phyloP scores from a whole-genome alignment of 2,797 vertebrate genomes.

The Triplophysa bombifrons region DNA sequence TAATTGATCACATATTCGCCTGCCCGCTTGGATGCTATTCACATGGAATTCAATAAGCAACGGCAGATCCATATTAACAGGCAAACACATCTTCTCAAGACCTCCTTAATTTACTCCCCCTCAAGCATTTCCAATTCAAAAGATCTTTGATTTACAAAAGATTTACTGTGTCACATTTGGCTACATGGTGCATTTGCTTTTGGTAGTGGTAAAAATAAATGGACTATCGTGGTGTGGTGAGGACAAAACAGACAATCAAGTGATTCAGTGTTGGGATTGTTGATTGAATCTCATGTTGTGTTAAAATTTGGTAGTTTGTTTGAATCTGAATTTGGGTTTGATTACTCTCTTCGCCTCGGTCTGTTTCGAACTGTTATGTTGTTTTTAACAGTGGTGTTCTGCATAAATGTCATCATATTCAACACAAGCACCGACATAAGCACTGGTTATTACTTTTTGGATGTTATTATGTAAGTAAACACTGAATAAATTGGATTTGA shows the following conservation, averaged over 20 bases:
- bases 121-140: conserved; percentile 43
- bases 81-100: conserved; percentile 51
- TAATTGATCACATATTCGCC: conserved; percentile 56
- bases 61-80: conserved; percentile 52
- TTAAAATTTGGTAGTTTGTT: conserved; percentile 13
- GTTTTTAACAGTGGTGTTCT: not conserved
- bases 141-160: conserved; percentile 35
- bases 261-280: conserved; percentile 13
- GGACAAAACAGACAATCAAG: conserved; percentile 27
- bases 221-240: not conserved
- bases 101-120: conserved; percentile 35
- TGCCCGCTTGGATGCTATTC: conserved; percentile 50
- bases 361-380: conserved; percentile 2
- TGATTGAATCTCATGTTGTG: conserved; percentile 26
- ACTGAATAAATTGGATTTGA: too few species aligned
- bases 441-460: too few species aligned
- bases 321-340: conserved; percentile 22
- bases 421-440: not conserved
- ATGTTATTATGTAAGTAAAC: too few species aligned
- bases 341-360: conserved; percentile 1
- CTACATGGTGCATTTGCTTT: conserved; percentile 17
- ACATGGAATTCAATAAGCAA: conserved; percentile 54
- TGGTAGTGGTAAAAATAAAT: conserved; percentile 28
- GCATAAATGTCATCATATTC: not conserved
- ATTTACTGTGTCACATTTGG: conserved; percentile 42